Conservation (phyloP, 2,113 vertebrate species). For the Tricholaema leucomelas region DNA sequence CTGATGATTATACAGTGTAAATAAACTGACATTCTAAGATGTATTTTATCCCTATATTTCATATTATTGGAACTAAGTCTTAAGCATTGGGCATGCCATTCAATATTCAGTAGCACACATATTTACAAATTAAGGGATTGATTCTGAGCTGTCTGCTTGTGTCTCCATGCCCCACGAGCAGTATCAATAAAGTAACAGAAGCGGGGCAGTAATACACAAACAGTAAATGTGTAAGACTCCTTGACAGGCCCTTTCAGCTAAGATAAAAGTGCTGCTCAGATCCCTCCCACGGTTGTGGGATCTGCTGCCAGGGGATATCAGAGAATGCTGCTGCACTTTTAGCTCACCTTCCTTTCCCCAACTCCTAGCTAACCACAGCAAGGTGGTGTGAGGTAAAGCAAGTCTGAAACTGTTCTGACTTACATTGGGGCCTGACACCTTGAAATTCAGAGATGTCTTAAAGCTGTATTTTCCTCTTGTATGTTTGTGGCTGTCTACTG, state of each 20-base stretch:
- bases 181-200: neutral
- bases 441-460: neutral
- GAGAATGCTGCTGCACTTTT: neutral
- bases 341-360: neutral
- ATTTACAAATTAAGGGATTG: neutral
- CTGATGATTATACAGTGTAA: neutral
- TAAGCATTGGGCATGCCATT: neutral
- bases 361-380: neutral
- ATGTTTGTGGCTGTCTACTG: neutral
- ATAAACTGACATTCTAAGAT: neutral
- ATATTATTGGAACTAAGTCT: neutral
- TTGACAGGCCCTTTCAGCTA: neutral
- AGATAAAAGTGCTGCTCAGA: neutral
- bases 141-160: neutral
- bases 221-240: neutral
- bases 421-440: neutral
- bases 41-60: neutral
- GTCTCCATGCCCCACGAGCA: neutral
- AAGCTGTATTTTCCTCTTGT: neutral
- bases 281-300: neutral
- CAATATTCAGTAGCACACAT: neutral
- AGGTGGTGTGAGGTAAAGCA: neutral
- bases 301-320: neutral
- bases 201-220: neutral
- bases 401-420: neutral